These are phyloP conservation scores for Ameiurus melas DNA, from an alignment of 2,113 vertebrate species.

Conservation along the genomic window DNA sequence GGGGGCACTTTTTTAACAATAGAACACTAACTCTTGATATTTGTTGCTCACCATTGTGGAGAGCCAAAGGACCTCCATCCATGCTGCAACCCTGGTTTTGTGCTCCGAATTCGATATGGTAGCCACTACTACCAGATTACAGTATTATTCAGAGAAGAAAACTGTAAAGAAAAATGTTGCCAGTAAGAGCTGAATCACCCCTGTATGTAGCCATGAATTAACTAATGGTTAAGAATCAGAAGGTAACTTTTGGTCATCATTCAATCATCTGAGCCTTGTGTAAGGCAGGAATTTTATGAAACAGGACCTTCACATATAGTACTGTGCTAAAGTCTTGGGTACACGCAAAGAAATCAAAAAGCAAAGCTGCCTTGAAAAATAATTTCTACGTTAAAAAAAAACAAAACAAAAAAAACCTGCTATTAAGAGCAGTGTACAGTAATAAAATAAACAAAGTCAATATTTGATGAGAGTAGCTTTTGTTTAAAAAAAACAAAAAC, in stretches of 20 bases:
- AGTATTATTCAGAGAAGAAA: neutral
- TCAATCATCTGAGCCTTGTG: neutral
- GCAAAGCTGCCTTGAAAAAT: neutral
- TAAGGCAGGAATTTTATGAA: neutral
- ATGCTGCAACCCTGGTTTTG: neutral
- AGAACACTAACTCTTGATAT: neutral
- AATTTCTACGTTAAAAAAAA: neutral
- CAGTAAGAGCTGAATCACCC: neutral
- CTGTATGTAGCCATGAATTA: neutral
- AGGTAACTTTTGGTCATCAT: neutral
- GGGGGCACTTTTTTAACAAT: neutral
- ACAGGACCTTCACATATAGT: neutral
- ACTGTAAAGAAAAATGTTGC: neutral
- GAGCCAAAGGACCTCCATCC: neutral
- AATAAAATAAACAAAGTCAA: neutral
- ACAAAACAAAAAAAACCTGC: neutral
- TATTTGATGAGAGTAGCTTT: neutral
- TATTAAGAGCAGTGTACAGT: neutral
- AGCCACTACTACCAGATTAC: neutral
- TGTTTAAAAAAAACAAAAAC: neutral
- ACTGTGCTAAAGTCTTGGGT: neutral
- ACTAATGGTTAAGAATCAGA: neutral
- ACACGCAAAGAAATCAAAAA: neutral
- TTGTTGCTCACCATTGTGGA: neutral
- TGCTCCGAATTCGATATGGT: neutral